phyloP scores from a whole-genome alignment of 2,113 vertebrate species.

The Nothocercus nigrocapillus region DNA sequence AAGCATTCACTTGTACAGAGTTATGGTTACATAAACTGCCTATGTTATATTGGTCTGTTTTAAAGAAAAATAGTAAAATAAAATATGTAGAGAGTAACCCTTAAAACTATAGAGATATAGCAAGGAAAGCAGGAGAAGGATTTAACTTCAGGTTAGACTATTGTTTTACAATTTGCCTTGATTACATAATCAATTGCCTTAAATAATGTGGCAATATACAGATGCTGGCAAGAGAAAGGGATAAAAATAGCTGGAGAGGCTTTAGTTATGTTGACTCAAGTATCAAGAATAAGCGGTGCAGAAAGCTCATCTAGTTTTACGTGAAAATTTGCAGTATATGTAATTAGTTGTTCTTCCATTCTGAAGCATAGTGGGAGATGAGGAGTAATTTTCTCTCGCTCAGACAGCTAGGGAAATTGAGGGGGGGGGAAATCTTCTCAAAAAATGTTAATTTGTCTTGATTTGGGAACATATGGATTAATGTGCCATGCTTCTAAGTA shows the following conservation, averaged over 20 bases:
- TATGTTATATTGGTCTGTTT: too few species aligned
- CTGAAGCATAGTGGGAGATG: background rate
- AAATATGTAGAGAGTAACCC: background rate
- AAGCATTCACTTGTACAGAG: background rate
- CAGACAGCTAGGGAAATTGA: background rate
- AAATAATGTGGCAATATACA: background rate
- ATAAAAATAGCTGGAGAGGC: background rate
- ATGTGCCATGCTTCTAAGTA: background rate
- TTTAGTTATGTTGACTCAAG: background rate
- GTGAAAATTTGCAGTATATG: background rate
- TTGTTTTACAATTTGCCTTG: background rate
- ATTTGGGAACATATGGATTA: background rate
- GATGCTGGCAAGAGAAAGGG: background rate
- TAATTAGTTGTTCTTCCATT: background rate
- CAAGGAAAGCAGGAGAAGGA: background rate
- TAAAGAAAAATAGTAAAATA: too few species aligned
- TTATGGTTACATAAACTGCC: too few species aligned
- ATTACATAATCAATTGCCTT: too few species aligned
- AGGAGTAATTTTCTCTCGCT: accelerated
- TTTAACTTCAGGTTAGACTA: background rate
- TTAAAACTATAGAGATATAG: background rate
- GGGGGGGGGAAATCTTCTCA: background rate
- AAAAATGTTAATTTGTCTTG: background rate
- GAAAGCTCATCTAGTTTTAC: background rate
- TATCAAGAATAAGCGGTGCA: background rate